Evolutionary conservation across 2,113 vertebrate genomes (phyloP).

Genomic region (Notarius quadriscutis): DNA sequence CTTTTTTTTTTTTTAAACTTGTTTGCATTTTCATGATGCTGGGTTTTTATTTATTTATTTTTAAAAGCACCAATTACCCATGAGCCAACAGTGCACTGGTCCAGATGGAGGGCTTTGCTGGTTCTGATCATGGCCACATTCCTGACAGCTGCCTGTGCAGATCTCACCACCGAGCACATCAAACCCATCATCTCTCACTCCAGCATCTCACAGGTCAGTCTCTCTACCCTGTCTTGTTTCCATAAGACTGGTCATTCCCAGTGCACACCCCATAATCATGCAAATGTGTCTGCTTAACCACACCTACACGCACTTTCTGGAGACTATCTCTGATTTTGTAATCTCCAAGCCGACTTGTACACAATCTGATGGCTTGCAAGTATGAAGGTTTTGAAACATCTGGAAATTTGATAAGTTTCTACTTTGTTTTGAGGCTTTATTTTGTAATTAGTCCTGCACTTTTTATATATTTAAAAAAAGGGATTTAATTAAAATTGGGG

Average conservation of each 20-base stretch:
- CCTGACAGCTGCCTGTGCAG: slow-evolving; percentile 85
- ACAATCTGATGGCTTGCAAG: not conserved
- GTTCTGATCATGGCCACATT: slow-evolving; percentile 81
- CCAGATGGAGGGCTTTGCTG: slow-evolving; percentile 75
- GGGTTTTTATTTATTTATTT: not conserved
- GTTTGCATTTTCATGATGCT: not conserved
- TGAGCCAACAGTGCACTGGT: slow-evolving; percentile 75
- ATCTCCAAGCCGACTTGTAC: not conserved
- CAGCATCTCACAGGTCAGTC: slow-evolving; percentile 79
- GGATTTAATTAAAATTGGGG: not conserved
- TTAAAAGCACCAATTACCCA: slow-evolving; percentile 60
- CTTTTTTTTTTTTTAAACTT: too few species aligned
- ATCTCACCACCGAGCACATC: slow-evolving; percentile 84
- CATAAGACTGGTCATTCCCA: too few species aligned
- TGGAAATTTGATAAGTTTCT: too few species aligned
- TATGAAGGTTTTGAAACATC: too few species aligned
- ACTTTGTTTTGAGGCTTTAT: too few species aligned
- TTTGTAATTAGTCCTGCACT: too few species aligned
- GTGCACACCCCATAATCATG: not conserved
- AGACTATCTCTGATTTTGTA: not conserved
- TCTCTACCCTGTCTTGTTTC: not conserved
- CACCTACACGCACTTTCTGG: not conserved
- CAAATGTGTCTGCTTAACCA: not conserved
- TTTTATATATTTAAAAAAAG: too few species aligned
- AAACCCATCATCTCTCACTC: slow-evolving; percentile 79